Conservation (phyloP, 1,140 invertebrate genomes). For the Watersipora subatra region DNA sequence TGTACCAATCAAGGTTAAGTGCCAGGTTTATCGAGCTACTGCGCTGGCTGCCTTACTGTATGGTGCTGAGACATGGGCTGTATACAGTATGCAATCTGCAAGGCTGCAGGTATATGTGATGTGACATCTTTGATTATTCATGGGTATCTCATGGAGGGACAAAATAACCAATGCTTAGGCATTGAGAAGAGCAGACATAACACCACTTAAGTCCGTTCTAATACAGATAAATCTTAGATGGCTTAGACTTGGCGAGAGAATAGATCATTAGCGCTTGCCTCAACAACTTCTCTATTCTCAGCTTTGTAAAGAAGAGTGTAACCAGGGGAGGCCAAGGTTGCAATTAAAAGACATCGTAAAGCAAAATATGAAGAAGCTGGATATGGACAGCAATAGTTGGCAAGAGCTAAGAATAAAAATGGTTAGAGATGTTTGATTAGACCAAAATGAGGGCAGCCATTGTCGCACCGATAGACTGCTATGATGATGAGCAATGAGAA, state of each 20-base stretch:
- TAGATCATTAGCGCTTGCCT: neutral
- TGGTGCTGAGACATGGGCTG: neutral
- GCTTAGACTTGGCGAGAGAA: neutral
- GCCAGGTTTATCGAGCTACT: neutral
- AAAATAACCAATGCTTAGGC: neutral
- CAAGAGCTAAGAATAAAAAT: neutral
- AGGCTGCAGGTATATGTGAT: neutral
- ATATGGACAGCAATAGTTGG: neutral
- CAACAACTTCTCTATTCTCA: neutral
- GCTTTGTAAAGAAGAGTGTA: neutral
- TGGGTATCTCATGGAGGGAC: neutral
- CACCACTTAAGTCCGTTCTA: neutral
- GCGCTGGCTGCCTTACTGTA: neutral
- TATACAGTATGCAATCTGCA: neutral
- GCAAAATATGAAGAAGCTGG: neutral
- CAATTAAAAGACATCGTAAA: neutral
- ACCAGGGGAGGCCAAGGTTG: neutral
- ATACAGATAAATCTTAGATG: neutral
- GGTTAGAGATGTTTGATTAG: neutral
- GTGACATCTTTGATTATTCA: neutral
- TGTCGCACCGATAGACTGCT: neutral
- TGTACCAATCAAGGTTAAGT: neutral
- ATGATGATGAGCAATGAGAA: too few species aligned
- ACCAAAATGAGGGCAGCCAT: neutral
- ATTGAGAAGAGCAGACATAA: neutral